Evolutionary conservation across 35 echinoderm and acorn worm species (phyloP), one percentile per base, ranked within the genome.

Genomic region (Lytechinus variegatus): DNA sequence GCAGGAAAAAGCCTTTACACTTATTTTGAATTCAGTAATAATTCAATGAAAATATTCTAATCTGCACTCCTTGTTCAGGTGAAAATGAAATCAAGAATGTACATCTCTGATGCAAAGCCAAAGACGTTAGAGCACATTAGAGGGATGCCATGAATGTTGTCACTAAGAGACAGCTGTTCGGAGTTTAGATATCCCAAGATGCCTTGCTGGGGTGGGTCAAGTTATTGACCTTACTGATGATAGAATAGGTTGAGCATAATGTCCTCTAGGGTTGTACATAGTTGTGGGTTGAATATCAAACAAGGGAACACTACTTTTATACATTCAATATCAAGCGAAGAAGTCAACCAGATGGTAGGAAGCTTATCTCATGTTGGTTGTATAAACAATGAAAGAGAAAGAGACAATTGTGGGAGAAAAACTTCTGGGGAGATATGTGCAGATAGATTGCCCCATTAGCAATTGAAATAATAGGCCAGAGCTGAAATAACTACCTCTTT

Each of bases 101-200:
- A 79, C 66, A 79, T 79, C n/a, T 79, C 66, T 79, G 66, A 79
- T 79, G 66, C 19, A 79, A 79, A 79, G 66, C 33, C 33, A 44
- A 44, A 79, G 8, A 24, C 66, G 66, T 44, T 44, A 44, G 66
- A 79, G 4, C 6, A 79, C 66, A 79, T 79, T 79, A 79, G 66
- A 79, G 66, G 66, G 66, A 79, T 79, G 66, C 66, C 66, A 79
- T 52, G 88, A 90, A 90, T 90, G 88, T 90, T 90, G 88, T 90
- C 88, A 90, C 88, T 90, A 90, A 3, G 28, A 90, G 52, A 54
- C 88, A 90, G 88, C 88, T 90, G 88, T 90, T 90, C 10, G 10
- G 11, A 52, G 88, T 90, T 90, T 90, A 16, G 88, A 19, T 90
- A 90, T 90, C 88, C 88, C 88, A 90, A 52, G 88, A 90, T 44